Evolutionary conservation across 2,888 invertebrate genomes (phyloP), one percentile per base, ranked within the genome.

Genomic region (Enchytraeus crypticus): DNA sequence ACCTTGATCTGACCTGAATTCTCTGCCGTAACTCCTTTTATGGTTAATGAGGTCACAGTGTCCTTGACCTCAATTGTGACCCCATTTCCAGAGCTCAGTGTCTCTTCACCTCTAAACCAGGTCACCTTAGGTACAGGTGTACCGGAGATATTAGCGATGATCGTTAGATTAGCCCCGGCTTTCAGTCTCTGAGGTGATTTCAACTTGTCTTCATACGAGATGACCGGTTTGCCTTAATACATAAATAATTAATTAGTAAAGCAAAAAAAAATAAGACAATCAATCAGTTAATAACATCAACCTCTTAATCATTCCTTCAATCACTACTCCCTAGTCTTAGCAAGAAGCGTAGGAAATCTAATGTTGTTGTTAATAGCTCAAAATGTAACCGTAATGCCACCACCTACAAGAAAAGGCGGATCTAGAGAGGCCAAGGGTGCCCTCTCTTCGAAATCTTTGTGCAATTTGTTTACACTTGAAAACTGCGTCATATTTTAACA

Each of bases 1-100:
- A 92, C 84, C 72, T 86, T 86, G 74, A 92, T 92, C 78, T 90
- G 90, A 2, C 92, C 92, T 60, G 90, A 84, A 79, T 92, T 90
- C 18, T 83, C 80, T 57, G 90, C 82, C 60, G 84, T 83, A 26
- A 53, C 62, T 26, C 57, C 57, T 26, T 67, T 64, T 3, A 67
- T 53, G 29, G 45, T 53, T 27, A 59, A 29, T 18, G 49, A 59
- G 26, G 53, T 30, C 3, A 18, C 30, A 62, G 73, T 71, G 11
- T 76, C 71, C 59, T 79, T 73, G 53, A 58, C 55, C 27, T 66
- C 64, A 27, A 67, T 62, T 30, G 63, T 62, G 43, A 64, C 38
- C 29, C 38, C 46, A 29, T 56, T 53, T 23, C 34, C 26, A 18
- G 57, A 43, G 14, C 43, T 47, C 46, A 66, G 49, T 38, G 56